Evolutionary conservation across 2,113 vertebrate genomes (phyloP).

Genomic region (Crotalus tigris): DNA sequence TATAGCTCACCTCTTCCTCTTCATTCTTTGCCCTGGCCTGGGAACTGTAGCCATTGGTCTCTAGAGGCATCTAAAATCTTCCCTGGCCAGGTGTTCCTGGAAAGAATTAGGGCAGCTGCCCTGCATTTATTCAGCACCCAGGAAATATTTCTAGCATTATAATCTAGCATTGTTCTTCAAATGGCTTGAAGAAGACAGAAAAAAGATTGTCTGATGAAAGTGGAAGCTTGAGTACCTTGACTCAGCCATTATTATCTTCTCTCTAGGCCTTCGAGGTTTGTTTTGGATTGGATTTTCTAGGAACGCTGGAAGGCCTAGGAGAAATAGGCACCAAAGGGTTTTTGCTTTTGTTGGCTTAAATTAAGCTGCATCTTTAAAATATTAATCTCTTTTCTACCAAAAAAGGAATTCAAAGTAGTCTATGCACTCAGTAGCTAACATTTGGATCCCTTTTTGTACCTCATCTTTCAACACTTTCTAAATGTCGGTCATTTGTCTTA

Average conservation of each 20-base stretch:
- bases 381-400: slow-evolving; percentile 39
- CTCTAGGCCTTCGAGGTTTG: slow-evolving; percentile 51
- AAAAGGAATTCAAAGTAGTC: slow-evolving; percentile 30
- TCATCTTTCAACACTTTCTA: slow-evolving; percentile 84
- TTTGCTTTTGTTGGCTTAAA: not conserved
- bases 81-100: not conserved
- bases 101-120: not conserved
- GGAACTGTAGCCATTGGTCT: slow-evolving; percentile 24
- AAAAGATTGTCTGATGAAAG: slow-evolving; percentile 33
- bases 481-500: slow-evolving; percentile 93
- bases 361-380: slow-evolving; percentile 42
- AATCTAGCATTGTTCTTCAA: not conserved
- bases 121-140: slow-evolving; percentile 3
- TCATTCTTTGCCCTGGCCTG: slow-evolving; percentile 19
- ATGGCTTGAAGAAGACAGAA: slow-evolving; percentile 32
- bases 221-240: slow-evolving; percentile 3
- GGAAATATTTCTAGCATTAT: slow-evolving; percentile 53
- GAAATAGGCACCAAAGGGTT: slow-evolving; percentile 45
- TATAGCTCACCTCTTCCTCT: not conserved
- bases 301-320: not conserved
- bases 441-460: slow-evolving; percentile 65
- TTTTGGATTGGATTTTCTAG: not conserved
- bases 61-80: not conserved
- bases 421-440: slow-evolving; percentile 54
- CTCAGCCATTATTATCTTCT: slow-evolving; percentile 44